A percentile compares a stretch with the other conserved stretches of the same genome.
phyloP scores from a whole-genome alignment of 2,113 vertebrate genomes.

The Sylvilagus bachmani region DNA sequence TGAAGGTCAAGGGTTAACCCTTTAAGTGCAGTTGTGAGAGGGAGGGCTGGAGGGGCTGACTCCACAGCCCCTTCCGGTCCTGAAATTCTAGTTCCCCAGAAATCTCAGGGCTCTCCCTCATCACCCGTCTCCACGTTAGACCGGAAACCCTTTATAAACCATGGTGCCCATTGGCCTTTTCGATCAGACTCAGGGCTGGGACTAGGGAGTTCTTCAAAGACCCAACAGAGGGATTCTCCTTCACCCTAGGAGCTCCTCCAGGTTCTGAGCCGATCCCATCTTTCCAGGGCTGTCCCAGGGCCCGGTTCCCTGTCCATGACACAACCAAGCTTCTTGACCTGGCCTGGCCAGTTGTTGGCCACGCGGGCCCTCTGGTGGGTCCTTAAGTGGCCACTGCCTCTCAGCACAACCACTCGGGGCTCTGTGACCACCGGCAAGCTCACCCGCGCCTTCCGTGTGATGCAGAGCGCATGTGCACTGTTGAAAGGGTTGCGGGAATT shows the following conservation, averaged over 20 bases:
- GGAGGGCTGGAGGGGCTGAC: neutral
- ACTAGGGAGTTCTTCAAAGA: neutral
- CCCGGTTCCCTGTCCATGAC: no score
- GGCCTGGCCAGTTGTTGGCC: neutral
- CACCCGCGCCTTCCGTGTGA: neutral
- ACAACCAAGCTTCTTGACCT: neutral
- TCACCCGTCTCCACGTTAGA: neutral
- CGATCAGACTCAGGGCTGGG: neutral
- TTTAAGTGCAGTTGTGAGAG: neutral
- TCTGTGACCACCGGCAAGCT: neutral
- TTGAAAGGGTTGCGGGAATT: no score
- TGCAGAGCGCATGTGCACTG: neutral
- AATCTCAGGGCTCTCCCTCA: neutral
- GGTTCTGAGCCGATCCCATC: no score
- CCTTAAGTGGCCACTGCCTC: neutral
- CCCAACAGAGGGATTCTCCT: neutral
- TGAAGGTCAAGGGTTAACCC: no score
- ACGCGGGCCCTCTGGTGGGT: accelerated
- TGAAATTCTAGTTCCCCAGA: neutral
- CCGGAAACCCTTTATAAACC: neutral
- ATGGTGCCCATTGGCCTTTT: neutral
- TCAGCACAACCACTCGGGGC: neutral
- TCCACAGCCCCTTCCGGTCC: neutral
- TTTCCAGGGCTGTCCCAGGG: neutral
- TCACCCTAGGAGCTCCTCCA: no score